Conservation (phyloP, 2,113 vertebrate genomes). For the Formicarius rufipectus region DNA sequence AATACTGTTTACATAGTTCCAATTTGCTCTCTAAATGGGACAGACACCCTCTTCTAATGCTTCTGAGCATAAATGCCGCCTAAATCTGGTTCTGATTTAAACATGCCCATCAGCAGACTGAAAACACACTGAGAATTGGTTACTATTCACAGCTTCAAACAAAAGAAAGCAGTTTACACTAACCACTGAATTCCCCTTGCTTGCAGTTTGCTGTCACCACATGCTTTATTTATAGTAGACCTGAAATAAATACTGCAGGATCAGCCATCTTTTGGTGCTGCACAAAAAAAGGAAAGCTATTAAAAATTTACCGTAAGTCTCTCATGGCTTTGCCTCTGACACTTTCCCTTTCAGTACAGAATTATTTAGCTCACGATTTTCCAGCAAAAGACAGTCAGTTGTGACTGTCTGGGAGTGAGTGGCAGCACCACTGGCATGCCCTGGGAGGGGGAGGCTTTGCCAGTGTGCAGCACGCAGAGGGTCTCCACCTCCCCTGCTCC, state of each 20-base stretch:
- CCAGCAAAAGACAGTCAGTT: background rate
- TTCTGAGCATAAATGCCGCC: background rate
- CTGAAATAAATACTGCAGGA: constrained; percentile 53
- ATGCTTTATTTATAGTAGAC: constrained; percentile 47
- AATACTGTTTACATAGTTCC: background rate
- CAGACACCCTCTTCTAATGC: background rate
- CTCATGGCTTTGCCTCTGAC: background rate
- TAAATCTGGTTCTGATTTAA: background rate
- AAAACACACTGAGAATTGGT: background rate
- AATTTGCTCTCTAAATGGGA: background rate
- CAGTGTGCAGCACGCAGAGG: background rate
- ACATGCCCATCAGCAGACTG: background rate
- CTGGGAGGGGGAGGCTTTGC: background rate
- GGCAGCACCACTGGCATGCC: background rate
- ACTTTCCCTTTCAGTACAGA: background rate
- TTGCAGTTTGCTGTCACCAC: constrained; percentile 38
- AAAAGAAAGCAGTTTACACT: constrained; percentile 31
- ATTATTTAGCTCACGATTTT: background rate
- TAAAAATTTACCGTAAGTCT: constrained; percentile 29
- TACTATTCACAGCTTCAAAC: constrained; percentile 20
- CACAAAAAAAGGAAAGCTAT: constrained; percentile 8
- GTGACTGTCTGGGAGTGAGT: background rate
- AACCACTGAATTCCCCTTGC: background rate
- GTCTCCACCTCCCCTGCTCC: background rate
- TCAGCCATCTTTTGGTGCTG: constrained; percentile 32